These are phyloP conservation scores for Dynastes tityus DNA, from an alignment of 2,888 invertebrate genomes.

Conservation along the genomic window DNA sequence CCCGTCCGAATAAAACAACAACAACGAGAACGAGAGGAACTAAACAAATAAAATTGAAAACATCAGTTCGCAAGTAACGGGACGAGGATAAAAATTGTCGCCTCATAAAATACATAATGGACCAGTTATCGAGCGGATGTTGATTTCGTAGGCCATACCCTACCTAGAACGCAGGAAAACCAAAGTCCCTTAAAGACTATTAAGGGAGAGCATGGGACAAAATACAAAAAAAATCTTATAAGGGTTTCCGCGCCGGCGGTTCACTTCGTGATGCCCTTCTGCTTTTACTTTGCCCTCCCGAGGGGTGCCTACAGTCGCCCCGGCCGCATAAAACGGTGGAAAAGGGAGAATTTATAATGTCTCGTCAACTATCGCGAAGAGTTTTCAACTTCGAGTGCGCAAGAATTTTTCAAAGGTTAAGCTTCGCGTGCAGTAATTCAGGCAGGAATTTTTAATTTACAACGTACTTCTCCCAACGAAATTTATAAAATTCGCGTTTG, in stretches of 20 bases:
- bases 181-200: constrained; percentile 59
- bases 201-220: constrained; percentile 58
- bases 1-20: constrained; percentile 1
- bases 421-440: constrained; percentile 12
- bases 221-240: constrained; percentile 58
- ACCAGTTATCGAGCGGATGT: constrained; percentile 58
- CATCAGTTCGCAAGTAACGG: constrained; percentile 27
- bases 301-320: constrained; percentile 55
- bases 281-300: constrained; percentile 48
- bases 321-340: constrained; percentile 54
- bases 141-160: constrained; percentile 53
- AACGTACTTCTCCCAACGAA: constrained; percentile 36
- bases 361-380: constrained; percentile 34
- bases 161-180: constrained; percentile 55
- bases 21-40: constrained; percentile 13
- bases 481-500: constrained; percentile 40
- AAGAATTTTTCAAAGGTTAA: constrained; percentile 34
- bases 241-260: constrained; percentile 50
- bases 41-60: constrained; percentile 45
- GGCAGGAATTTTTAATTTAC: constrained; percentile 44
- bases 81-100: constrained; percentile 42
- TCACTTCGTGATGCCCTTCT: constrained; percentile 44
- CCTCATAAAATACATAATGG: constrained; percentile 50
- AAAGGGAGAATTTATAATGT: constrained; percentile 58
- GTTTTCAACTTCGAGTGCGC: constrained; percentile 35